Percentiles rank a stretch among this genome's conserved stretches.
Evolutionary conservation across 2,888 invertebrate genomes (phyloP).

Genomic region (Sturmia bella): DNA sequence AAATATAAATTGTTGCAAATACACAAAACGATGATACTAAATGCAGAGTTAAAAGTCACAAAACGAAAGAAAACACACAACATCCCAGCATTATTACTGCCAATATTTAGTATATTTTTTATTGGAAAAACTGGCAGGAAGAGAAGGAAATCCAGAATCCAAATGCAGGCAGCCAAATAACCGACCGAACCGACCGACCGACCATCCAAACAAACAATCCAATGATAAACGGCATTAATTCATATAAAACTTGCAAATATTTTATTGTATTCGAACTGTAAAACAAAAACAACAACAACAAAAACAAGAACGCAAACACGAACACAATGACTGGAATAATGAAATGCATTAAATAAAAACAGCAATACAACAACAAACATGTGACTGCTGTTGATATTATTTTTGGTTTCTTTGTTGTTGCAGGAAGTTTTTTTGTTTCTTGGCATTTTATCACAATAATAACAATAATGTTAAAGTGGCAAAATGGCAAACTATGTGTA

Average conservation of each 20-base stretch:
- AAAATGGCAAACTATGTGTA: conserved; percentile 79
- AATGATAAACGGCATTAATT: conserved; percentile 70
- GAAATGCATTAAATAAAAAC: background rate
- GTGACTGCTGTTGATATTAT: conserved; percentile 66
- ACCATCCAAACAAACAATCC: conserved; percentile 55
- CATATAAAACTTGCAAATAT: conserved; percentile 68
- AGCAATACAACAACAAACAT: conserved; percentile 48
- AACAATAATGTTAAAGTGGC: conserved; percentile 81
- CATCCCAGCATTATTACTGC: background rate
- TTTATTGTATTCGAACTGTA: conserved; percentile 64
- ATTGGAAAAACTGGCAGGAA: conserved; percentile 33
- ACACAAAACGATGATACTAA: conserved; percentile 58
- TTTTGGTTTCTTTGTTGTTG: conserved; percentile 15
- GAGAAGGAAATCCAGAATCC: conserved; percentile 22
- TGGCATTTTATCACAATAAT: conserved; percentile 77
- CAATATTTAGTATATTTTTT: conserved; percentile 41
- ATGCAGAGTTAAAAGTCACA: conserved; percentile 56
- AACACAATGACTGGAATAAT: conserved; percentile 11
- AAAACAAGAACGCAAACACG: conserved; percentile 15
- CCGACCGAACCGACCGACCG: background rate
- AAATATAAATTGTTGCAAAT: conserved; percentile 70
- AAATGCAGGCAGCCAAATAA: conserved; percentile 49
- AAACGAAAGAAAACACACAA: conserved; percentile 8
- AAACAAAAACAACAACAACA: conserved; percentile 57
- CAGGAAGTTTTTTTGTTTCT: conserved; percentile 33